Evolutionary conservation across 2,113 vertebrate genomes (phyloP), one percentile per base, ranked within the genome.

Genomic region (Actinemys pallida): DNA sequence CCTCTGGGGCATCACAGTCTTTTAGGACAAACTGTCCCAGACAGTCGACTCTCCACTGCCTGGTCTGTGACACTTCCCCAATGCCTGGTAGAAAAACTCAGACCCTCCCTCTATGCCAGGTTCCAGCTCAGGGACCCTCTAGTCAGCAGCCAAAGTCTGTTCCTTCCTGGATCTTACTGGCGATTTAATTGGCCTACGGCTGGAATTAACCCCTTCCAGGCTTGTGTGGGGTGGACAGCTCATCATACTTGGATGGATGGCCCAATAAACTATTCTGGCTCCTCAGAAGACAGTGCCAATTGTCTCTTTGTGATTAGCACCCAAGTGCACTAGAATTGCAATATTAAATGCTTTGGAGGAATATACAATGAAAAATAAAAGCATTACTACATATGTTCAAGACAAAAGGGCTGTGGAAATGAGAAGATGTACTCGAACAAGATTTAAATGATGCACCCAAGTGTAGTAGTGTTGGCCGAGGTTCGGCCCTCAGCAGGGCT

Each of bases 261-360:
- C 57, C 4, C 29, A 65, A 42, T 42, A 79, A 47, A 24, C 3
- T 35, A 29, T n/a, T 49, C 8, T 65, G 81, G 81, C 49, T 76
- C 45, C 85, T 84, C 53, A 92, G 83, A 82, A 94, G 81, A 81
- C 14, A 5, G 35, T 88, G 56, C 81, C 89, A 93, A 90, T 90
- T 96, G 87, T 27, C 81, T 87, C 84, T 62, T 83, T 94, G 89
- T 91, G 57, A 86, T 83, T 89, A 47, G 62, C 69, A 91, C 85
- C 53, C 90, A 81, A 88, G 79, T 6, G 47, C 72, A 90, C 91
- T 84, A 85, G 65, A 95, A 75, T 47, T 88, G 83, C 52, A 56
- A 49, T 88, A 82, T 69, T 86, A 90, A 93, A 92, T 39, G 45
- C 24, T 22, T 5, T 42, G 72, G 20, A 45, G 39, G 3, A 45